Evolutionary conservation across 2,888 invertebrate genomes (phyloP).

Genomic region (Sycophila texana): DNA sequence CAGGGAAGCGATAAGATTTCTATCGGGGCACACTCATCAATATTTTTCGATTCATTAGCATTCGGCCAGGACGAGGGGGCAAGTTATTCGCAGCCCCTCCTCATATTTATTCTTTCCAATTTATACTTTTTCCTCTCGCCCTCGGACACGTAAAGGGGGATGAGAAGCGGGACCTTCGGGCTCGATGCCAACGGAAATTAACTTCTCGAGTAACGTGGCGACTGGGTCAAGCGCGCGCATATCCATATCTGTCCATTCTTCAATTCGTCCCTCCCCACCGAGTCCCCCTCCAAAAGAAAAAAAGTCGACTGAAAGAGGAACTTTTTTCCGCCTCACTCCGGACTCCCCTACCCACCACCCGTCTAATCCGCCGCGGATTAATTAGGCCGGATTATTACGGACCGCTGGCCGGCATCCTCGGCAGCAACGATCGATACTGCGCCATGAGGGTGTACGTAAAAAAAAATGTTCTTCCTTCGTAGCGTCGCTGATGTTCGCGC

Average conservation of each 20-base stretch:
- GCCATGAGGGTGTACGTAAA: too few relatives aligned
- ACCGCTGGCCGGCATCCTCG: too few relatives aligned
- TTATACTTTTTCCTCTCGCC: not conserved
- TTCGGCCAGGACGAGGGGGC: not conserved
- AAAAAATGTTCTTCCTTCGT: too few relatives aligned
- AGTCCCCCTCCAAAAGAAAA: not conserved
- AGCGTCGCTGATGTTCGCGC: too few relatives aligned
- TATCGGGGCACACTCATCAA: not conserved
- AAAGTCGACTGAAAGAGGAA: not conserved
- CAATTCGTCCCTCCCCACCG: conserved; percentile 7
- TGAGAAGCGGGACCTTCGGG: not conserved
- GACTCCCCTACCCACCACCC: too few relatives aligned
- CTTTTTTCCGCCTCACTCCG: too few relatives aligned
- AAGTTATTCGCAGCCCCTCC: not conserved
- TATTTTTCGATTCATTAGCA: not conserved
- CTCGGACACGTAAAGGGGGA: not conserved
- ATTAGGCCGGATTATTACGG: too few relatives aligned
- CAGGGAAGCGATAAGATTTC: too few relatives aligned
- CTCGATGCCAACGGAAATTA: conserved; percentile 17
- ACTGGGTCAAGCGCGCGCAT: not conserved
- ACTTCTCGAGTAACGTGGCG: conserved; percentile 8
- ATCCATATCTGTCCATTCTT: conserved; percentile 32
- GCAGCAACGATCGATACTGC: too few relatives aligned
- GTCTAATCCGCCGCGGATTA: too few relatives aligned
- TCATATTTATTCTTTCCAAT: conserved; percentile 33